phyloP scores from a whole-genome alignment of 2,113 vertebrate genomes.

The Hucho hucho region DNA sequence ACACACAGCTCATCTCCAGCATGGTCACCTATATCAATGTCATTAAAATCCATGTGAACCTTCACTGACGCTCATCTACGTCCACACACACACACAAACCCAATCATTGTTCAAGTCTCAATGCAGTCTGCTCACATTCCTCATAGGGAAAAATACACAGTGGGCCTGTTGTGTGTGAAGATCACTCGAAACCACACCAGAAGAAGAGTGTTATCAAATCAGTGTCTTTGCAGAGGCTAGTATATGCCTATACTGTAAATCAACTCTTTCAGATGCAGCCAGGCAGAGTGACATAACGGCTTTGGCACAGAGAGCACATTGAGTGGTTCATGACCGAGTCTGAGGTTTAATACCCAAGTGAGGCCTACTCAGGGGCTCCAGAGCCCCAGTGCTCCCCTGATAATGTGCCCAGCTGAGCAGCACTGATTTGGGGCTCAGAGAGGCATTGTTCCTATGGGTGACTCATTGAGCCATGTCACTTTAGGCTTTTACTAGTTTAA shows the following conservation, averaged over 20 bases:
- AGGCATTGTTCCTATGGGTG: conserved; percentile 16
- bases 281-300: neutral
- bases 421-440: conserved; percentile 29
- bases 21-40: conserved; percentile 5
- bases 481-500: neutral
- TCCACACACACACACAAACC: conserved; percentile 37
- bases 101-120: conserved; percentile 22
- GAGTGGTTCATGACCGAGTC: conserved; percentile 22
- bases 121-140: conserved; percentile 5
- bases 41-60: conserved; percentile 12
- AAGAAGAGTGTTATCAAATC: neutral
- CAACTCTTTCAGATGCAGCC: conserved; percentile 2
- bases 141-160: conserved; percentile 12
- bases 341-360: conserved; percentile 4
- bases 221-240: neutral
- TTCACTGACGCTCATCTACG: conserved; percentile 1
- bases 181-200: conserved; percentile 11
- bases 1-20: conserved; percentile 10
- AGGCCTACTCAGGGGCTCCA: neutral
- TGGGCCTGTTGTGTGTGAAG: conserved; percentile 2
- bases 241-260: neutral
- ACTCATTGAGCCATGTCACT: conserved; percentile 12
- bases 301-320: neutral
- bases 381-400: neutral
- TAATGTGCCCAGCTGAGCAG: conserved; percentile 9